Percentiles rank a stretch among this genome's conserved stretches.
Evolutionary conservation across 92 coral and sea anemone genomes (phyloP).

Genomic region (Virgularia gustaviana): DNA sequence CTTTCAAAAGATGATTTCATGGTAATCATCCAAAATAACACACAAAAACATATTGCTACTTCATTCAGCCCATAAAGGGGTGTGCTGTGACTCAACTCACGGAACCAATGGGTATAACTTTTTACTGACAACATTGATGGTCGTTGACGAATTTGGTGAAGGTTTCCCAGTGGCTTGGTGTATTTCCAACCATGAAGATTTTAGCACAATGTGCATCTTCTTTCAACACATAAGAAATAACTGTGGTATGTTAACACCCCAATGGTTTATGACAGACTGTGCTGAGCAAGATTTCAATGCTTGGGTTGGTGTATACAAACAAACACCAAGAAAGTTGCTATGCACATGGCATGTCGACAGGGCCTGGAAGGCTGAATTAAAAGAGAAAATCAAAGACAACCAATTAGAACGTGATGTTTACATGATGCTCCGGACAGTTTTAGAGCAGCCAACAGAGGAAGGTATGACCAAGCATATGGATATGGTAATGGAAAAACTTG

Average conservation of each 20-base stretch:
- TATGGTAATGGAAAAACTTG: conserved; percentile 8
- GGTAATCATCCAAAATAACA: conserved; percentile 35
- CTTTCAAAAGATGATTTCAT: conserved; percentile 46
- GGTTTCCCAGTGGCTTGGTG: conserved; percentile 63
- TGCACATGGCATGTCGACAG: conserved; percentile 64
- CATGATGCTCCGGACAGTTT: conserved; percentile 46
- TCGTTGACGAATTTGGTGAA: conserved; percentile 56
- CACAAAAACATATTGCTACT: conserved; percentile 50
- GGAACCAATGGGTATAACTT: conserved; percentile 65
- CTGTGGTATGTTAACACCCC: conserved; percentile 34
- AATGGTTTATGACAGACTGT: conserved; percentile 50
- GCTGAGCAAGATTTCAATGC: conserved; percentile 57
- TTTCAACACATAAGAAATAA: conserved; percentile 30
- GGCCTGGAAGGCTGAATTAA: conserved; percentile 52
- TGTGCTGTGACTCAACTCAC: conserved; percentile 55
- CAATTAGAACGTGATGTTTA: conserved; percentile 33
- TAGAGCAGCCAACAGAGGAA: conserved; percentile 27
- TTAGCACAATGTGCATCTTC: conserved; percentile 40
- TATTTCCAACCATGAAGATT: conserved; percentile 52
- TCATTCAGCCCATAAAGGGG: conserved; percentile 44
- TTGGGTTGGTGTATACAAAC: conserved; percentile 51
- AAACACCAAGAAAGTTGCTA: conserved; percentile 17
- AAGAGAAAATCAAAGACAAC: conserved; percentile 20
- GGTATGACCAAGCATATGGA: conserved; percentile 21
- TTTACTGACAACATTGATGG: conserved; percentile 44